Evolutionary conservation across 2,888 invertebrate species (phyloP), one percentile per base, ranked within the genome.

Genomic region (Drosophila longiperda): DNA sequence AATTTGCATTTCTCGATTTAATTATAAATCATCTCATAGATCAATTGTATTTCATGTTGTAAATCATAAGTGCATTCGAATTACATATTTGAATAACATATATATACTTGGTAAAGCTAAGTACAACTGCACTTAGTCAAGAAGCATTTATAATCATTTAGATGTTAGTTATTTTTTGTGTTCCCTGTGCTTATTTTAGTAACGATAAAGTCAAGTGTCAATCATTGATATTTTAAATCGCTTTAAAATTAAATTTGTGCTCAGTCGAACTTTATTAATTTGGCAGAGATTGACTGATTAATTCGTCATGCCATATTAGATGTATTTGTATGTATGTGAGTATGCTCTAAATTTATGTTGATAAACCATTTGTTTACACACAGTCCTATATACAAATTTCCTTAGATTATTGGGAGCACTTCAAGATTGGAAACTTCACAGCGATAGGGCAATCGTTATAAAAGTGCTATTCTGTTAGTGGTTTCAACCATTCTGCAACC

Each of bases 181-280:
- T 26, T 26, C 26, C 26, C 26, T 42, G 20, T 45, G 20, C 20
- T 3, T 3, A 8, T 17, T 38, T 33, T 20, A n/a, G 33, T 3
- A 48, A 29, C 23, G 70, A 73, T 75, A 73, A 62, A 68, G 60
- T 57, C 64, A 58, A 53, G 62, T 77, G 62, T 50, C 62, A 63
- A 49, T 66, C 60, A 61, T 62, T 62, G 60, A 63, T 59, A 71
- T 54, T 77, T 62, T 15, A 15, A 54, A 59, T 53, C 29, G 23
- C 60, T 33, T 54, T 38, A n/a, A 64, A 62, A 62, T 58, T 61
- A 32, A 61, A 49, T 48, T 73, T 65, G 38, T 59, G 53, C 42
- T 29, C 60, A 71, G 29, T 62, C 29, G 50, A 52, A 54, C 20
- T 52, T 40, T 34, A 20, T 61, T 40, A 60, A 50, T 40, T 53